A percentile compares a stretch with the other conserved stretches of the same genome.
phyloP scores from a whole-genome alignment of 2,797 vertebrate genomes.

The Simalia tracyae region DNA sequence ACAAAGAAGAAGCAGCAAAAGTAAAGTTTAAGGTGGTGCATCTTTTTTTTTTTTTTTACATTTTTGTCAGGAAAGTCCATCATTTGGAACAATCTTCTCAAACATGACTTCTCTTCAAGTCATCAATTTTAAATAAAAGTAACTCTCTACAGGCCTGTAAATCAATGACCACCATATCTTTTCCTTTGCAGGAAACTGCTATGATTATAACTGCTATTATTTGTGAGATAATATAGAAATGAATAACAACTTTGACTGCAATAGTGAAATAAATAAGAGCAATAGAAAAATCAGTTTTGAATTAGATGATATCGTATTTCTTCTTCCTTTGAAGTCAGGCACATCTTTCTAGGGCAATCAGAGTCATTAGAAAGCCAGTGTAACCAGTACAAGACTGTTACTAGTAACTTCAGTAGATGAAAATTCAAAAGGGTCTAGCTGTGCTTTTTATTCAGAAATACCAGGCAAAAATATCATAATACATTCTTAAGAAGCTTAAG shows the following conservation, averaged over 20 bases:
- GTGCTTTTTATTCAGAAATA: background rate
- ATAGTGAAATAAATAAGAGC: constrained; percentile 53
- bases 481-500: background rate
- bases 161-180: constrained; percentile 44
- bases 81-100: background rate
- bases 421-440: background rate
- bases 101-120: constrained; percentile 43
- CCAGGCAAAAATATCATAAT: background rate
- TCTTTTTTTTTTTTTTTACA: background rate
- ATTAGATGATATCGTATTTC: constrained; percentile 8
- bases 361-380: background rate
- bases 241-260: constrained; percentile 54
- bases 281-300: constrained; percentile 20
- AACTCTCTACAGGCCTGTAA: constrained; percentile 36
- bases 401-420: background rate
- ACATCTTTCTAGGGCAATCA: constrained; percentile 42
- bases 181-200: constrained; percentile 50
- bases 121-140: constrained; percentile 41
- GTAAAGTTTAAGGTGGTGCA: background rate
- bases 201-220: constrained; percentile 68
- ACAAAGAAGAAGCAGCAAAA: constrained; percentile 26
- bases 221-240: constrained; percentile 47
- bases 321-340: background rate
- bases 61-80: constrained; percentile 31
- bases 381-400: background rate